Conservation (phyloP, 1,140 invertebrate species). For the Drosophila lacteicornis region DNA sequence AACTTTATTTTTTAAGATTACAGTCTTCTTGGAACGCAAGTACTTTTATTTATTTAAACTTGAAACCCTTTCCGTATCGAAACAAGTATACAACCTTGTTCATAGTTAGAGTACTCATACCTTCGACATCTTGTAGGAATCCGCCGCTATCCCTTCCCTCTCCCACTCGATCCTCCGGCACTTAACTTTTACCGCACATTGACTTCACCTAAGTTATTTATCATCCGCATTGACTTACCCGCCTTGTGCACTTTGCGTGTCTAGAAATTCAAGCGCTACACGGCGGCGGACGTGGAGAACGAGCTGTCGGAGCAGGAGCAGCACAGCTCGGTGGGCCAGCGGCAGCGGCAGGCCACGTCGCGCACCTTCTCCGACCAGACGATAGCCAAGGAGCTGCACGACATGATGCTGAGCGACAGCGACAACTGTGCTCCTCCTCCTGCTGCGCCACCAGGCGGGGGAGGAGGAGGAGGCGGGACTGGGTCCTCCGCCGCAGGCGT, state of each 20-base stretch:
- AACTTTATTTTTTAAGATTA: too few relatives aligned
- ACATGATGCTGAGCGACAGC: slow-evolving; percentile 72
- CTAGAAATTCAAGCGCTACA: slow-evolving; percentile 84
- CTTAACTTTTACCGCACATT: slow-evolving; percentile 41
- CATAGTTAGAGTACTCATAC: neutral
- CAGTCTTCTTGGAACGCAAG: too few relatives aligned
- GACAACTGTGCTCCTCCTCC: slow-evolving; percentile 51
- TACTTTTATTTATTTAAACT: too few relatives aligned
- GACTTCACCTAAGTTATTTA: slow-evolving; percentile 48
- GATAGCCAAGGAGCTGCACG: slow-evolving; percentile 75
- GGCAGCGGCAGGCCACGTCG: slow-evolving; percentile 59
- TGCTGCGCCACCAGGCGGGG: neutral
- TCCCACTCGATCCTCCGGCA: neutral
- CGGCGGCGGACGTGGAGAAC: slow-evolving; percentile 78
- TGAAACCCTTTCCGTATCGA: too few relatives aligned
- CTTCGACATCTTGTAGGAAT: slow-evolving; percentile 10
- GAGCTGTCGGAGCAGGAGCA: slow-evolving; percentile 81
- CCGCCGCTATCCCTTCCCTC: neutral
- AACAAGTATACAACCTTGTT: neutral
- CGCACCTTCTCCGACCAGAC: slow-evolving; percentile 80
- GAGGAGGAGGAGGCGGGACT: slow-evolving; percentile 9
- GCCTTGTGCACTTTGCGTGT: slow-evolving; percentile 41
- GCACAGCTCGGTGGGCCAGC: slow-evolving; percentile 67
- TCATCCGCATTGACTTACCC: slow-evolving; percentile 48
- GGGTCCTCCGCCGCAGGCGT: slow-evolving; percentile 10